Percentiles rank a stretch among this genome's conserved stretches.
phyloP scores from a whole-genome alignment of 2,797 vertebrate genomes.

The Ptychobarbus kaznakovi region DNA sequence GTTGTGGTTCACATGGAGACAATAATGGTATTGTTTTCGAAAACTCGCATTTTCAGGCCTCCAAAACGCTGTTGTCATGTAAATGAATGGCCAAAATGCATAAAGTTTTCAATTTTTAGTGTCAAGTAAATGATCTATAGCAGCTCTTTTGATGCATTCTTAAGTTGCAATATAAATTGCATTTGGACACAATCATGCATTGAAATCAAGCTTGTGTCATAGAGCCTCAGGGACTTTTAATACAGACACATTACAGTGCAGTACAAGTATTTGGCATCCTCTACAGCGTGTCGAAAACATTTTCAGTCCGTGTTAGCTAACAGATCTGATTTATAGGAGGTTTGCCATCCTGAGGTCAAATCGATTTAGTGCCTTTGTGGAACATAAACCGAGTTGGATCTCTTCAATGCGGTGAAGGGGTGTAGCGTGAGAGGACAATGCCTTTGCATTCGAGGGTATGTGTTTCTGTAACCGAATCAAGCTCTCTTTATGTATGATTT shows the following conservation, averaged over 20 bases:
- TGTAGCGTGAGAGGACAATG: not conserved
- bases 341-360: conserved; percentile 16
- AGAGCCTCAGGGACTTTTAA: not conserved
- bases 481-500: conserved; percentile 9
- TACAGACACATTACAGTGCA: not conserved
- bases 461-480: not conserved
- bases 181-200: not conserved
- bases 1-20: not conserved
- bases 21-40: not conserved
- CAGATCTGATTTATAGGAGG: not conserved
- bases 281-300: not conserved
- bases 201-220: not conserved
- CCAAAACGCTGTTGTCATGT: not conserved
- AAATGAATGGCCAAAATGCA: not conserved
- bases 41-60: not conserved
- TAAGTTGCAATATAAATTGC: not conserved
- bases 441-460: not conserved
- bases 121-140: not conserved
- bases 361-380: conserved; percentile 29
- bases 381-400: conserved; percentile 1
- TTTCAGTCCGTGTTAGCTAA: not conserved
- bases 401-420: not conserved
- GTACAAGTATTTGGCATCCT: not conserved
- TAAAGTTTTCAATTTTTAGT: not conserved
- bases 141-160: not conserved